These are phyloP conservation scores for Pygmarrhopalites habei DNA, from an alignment of 1,140 invertebrate species.

Conservation along the genomic window DNA sequence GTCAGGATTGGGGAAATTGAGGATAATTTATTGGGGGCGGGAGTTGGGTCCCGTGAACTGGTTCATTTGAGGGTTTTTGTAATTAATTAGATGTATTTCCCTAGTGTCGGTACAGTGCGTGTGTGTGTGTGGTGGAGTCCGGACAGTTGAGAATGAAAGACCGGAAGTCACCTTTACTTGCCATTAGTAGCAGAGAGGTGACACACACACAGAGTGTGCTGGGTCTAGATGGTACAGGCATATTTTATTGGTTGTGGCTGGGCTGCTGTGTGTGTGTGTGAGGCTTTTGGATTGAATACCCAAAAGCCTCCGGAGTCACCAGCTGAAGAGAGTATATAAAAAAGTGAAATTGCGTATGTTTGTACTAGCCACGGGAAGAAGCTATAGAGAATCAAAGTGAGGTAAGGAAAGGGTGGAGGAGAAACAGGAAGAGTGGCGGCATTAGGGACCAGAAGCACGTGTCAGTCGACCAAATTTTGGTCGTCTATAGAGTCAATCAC, in stretches of 20 bases:
- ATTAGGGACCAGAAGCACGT: background rate
- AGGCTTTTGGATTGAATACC: background rate
- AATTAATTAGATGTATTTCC: too few relatives aligned
- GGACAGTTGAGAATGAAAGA: too few relatives aligned
- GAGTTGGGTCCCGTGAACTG: too few relatives aligned
- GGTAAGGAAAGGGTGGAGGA: background rate
- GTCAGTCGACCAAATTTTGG: background rate
- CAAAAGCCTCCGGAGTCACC: background rate
- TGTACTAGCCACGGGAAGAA: too few relatives aligned
- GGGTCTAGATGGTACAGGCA: background rate
- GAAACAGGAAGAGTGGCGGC: background rate
- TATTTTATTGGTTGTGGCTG: background rate
- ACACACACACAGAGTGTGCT: background rate
- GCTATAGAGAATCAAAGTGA: background rate
- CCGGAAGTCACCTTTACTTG: background rate
- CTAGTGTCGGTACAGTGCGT: too few relatives aligned
- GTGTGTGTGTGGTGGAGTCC: too few relatives aligned
- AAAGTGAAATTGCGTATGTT: background rate
- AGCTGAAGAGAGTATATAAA: background rate
- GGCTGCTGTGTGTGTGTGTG: background rate
- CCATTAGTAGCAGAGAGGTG: background rate
- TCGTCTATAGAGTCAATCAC: background rate
- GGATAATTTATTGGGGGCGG: too few relatives aligned
- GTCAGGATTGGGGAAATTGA: too few relatives aligned
- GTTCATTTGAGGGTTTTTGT: too few relatives aligned